These are phyloP conservation scores for Psittacula echo DNA, from an alignment of 2,797 vertebrate genomes.

Conservation along the genomic window DNA sequence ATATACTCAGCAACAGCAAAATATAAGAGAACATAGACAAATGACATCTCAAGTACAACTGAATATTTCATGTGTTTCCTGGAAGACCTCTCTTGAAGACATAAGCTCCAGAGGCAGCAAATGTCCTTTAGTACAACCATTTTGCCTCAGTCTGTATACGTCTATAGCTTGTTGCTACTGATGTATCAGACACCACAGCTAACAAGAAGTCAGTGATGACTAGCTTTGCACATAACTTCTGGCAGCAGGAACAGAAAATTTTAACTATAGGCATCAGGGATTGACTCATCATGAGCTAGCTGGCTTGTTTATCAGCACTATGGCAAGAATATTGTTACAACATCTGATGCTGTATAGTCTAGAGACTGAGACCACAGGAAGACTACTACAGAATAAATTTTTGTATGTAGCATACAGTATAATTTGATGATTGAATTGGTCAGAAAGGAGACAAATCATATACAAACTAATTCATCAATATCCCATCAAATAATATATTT, in stretches of 20 bases:
- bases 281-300: neutral
- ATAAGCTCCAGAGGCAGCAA: neutral
- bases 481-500: neutral
- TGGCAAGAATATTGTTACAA: neutral
- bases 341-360: neutral
- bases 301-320: neutral
- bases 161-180: neutral
- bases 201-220: neutral
- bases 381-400: conserved; percentile 19
- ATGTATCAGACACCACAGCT: neutral
- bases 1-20: neutral
- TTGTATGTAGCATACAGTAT: neutral
- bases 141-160: neutral
- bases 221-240: neutral
- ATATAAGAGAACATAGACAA: neutral
- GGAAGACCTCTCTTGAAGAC: neutral
- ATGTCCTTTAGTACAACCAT: neutral
- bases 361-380: neutral
- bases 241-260: neutral
- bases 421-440: conserved; percentile 29
- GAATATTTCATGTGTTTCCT: neutral
- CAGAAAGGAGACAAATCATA: conserved; percentile 34
- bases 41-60: conserved; percentile 14
- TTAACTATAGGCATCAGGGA: neutral
- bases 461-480: neutral